phyloP scores from a whole-genome alignment of 2,113 vertebrate genomes.

The Salvelinus alpinus region DNA sequence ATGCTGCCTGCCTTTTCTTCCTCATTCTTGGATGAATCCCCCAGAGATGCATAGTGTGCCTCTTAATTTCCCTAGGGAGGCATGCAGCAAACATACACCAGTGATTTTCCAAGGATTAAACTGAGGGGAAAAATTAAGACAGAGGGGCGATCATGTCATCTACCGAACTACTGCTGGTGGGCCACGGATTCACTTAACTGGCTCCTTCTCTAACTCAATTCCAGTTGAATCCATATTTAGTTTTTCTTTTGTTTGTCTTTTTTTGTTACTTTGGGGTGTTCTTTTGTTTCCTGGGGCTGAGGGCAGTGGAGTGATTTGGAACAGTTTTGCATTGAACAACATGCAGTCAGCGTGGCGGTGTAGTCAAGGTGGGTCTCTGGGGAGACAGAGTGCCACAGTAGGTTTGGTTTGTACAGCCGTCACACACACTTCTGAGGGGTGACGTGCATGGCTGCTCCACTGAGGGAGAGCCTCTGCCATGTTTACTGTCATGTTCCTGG shows the following conservation, averaged over 20 bases:
- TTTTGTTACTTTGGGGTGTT: constrained; percentile 16
- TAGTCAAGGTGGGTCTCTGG: constrained; percentile 51
- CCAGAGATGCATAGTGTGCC: constrained; percentile 73
- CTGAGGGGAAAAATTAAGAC: constrained; percentile 66
- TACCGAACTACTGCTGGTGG: constrained; percentile 43
- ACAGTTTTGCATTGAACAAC: constrained; percentile 47
- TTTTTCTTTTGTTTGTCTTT: constrained; percentile 40
- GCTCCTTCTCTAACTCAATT: constrained; percentile 58
- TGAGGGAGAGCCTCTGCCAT: constrained; percentile 72
- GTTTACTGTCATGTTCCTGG: constrained; percentile 78
- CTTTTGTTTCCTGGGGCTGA: constrained; percentile 45
- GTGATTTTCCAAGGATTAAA: constrained; percentile 74
- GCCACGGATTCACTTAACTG: constrained; percentile 67
- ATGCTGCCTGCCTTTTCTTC: constrained; percentile 67
- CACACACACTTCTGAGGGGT: constrained; percentile 72
- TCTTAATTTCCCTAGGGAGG: constrained; percentile 81
- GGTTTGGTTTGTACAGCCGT: constrained; percentile 72
- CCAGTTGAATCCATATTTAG: constrained; percentile 37
- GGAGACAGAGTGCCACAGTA: constrained; percentile 61
- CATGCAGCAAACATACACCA: constrained; percentile 74
- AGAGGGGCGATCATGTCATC: constrained; percentile 61
- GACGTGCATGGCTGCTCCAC: constrained; percentile 71
- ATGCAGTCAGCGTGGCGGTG: constrained; percentile 55
- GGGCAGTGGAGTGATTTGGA: constrained; percentile 41
- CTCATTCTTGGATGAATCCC: constrained; percentile 75